Evolutionary conservation across 2,888 invertebrate species (phyloP), one percentile per base, ranked within the genome.

Genomic region (Caradrina kadenii): DNA sequence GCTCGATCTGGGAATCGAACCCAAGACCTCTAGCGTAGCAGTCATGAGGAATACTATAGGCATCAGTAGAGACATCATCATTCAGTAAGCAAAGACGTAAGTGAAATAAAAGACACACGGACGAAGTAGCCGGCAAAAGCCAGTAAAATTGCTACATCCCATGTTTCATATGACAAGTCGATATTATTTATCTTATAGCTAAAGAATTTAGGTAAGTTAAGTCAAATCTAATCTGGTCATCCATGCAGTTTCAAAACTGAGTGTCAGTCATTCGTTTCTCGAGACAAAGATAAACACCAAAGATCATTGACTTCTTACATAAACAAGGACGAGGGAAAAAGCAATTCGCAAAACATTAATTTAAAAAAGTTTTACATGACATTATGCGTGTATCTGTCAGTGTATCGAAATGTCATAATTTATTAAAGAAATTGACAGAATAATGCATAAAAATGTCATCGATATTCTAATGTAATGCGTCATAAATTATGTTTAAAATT

Each of bases 371-470:
- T 56, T 72, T 53, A 56, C 64, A 53, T 53, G 53, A 19, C 63
- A 69, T 66, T 60, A 54, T 39, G 17, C 56, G 69, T 65, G 63
- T 69, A 60, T 5, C 71, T 72, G 79, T 76, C 79, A 53, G 0
- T 26, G 26, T 50, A 10, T 13, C 17, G 19, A 74, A 73, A 67
- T 64, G 63, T 61, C 50, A 71, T 71, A 67, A 77, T 71, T 71
- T 80, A 69, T 73, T 64, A 62, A 50, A 74, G 52, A 56, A 67
- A 58, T 69, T 49, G 35, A 54, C 63, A 68, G 53, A 68, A 65
- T 39, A 66, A 56, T 58, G 63, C 55, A 73, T 71, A 77, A 71
- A 74, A 69, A 64, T 69, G 66, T 67, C 73, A 63, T 69, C 58
- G 52, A 70, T 73, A 76, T 80, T 55, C 65, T 69, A 67, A 74